Conservation (phyloP, 1,140 invertebrate genomes). For the Drosophila insularis region DNA sequence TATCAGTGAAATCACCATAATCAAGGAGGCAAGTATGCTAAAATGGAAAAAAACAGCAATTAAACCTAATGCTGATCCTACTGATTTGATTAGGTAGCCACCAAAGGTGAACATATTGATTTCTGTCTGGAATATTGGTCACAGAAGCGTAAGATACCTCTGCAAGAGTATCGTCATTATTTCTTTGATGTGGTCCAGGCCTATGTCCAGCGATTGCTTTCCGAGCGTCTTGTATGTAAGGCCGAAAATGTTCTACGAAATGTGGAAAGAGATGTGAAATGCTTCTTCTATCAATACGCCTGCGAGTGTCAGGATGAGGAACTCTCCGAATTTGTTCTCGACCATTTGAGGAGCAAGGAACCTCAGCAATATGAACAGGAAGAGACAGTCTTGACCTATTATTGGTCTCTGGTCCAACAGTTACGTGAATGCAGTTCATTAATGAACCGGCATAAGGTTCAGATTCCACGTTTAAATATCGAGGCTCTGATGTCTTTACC, state of each 20-base stretch:
- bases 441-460: conserved; percentile 35
- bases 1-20: conserved; percentile 71
- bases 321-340: conserved; percentile 65
- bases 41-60: neutral
- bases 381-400: conserved; percentile 59
- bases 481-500: conserved; percentile 65
- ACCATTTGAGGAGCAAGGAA: conserved; percentile 66
- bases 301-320: conserved; percentile 68
- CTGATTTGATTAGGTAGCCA: conserved; percentile 53
- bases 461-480: conserved; percentile 64
- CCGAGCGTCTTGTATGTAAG: conserved; percentile 75
- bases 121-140: conserved; percentile 75
- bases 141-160: conserved; percentile 59
- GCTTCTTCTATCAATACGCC: conserved; percentile 76
- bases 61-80: neutral
- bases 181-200: conserved; percentile 78
- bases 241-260: conserved; percentile 75
- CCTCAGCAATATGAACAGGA: conserved; percentile 60
- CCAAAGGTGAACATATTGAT: conserved; percentile 78
- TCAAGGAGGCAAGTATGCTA: conserved; percentile 52
- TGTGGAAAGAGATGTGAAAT: conserved; percentile 71
- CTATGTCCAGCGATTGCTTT: conserved; percentile 75
- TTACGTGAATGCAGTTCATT: conserved; percentile 52
- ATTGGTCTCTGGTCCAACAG: conserved; percentile 71
- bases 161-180: conserved; percentile 63